Conservation (phyloP, 2,888 invertebrate species). For the Epiblema foenella region DNA sequence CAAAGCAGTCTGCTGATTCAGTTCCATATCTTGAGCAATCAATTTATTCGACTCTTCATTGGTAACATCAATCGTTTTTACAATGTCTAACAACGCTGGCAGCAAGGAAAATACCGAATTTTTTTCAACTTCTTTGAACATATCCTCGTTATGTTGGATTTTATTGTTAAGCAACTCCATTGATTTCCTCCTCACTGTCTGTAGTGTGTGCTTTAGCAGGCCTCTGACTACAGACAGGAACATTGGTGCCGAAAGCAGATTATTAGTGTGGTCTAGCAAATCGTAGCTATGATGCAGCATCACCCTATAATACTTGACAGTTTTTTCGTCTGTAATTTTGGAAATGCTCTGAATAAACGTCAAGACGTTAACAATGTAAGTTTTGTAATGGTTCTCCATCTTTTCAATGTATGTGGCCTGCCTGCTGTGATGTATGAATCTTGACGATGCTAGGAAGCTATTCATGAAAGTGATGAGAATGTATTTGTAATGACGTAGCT, state of each 20-base stretch:
- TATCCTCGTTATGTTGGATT: conserved; percentile 88
- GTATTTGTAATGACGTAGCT: conserved; percentile 94
- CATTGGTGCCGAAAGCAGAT: conserved; percentile 90
- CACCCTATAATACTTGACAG: conserved; percentile 92
- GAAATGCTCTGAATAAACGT: conserved; percentile 88
- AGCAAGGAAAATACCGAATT: conserved; percentile 85
- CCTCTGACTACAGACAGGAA: conserved; percentile 92
- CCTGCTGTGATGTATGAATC: conserved; percentile 88
- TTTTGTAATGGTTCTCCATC: conserved; percentile 87
- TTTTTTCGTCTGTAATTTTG: conserved; percentile 85
- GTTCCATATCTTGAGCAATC: conserved; percentile 85
- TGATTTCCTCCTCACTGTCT: conserved; percentile 90
- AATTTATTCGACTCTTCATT: conserved; percentile 62
- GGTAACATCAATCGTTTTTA: conserved; percentile 80
- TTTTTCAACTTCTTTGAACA: conserved; percentile 82
- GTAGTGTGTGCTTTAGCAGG: conserved; percentile 88
- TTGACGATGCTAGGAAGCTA: conserved; percentile 87
- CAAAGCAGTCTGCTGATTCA: conserved; percentile 92
- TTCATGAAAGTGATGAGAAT: conserved; percentile 90
- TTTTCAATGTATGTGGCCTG: conserved; percentile 73
- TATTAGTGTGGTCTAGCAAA: conserved; percentile 91
- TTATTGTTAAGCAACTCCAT: conserved; percentile 94
- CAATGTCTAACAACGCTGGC: conserved; percentile 85
- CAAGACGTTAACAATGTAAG: conserved; percentile 88
- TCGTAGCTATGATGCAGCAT: conserved; percentile 92